Base-by-base conservation (phyloP, 92 coral and sea anemone genomes). In the Chrysogorgia sp. region DNA sequence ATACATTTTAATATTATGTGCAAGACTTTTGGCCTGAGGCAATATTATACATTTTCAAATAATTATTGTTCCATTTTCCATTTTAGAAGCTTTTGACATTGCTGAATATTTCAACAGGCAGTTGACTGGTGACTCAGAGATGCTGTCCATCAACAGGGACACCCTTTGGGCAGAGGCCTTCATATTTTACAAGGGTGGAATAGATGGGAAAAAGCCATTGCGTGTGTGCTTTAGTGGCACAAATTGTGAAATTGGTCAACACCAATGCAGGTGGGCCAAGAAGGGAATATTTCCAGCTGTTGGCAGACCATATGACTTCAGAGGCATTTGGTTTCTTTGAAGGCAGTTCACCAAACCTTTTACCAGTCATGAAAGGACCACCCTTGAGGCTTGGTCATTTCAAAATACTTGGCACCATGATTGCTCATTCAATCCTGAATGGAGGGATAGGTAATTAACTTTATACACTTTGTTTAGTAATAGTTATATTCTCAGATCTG, bases 371-470 rank as follows among this genome's bases (percentile, higher is more conserved):
- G 75, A 67, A 67, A 40, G 75, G 75, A 3, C 58, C 75, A 10
- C 9, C 34, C 17, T 26, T 67, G 25, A 67, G 75, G 45, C 75
- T 67, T 67, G 75, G 75, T 10, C 75, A 67, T 34, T 67, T 67
- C 34, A 45, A 56, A 21, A 67, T 67, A 1, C 10, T 26, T 20
- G 75, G 75, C 40, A 67, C 75, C 57, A 67, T 67, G 55, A 67
- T 67, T 35, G 75, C 75, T 10, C 75, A 67, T 35, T 67, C 75
- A 1, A 67, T 67, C 2, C 12, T 45, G 3, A 40, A 67, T 41
- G 57, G 75, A 4, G 55, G 75, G 8, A 67, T 67, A 67, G 57
- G 75, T 67, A 41, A 17, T 19, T 67, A 22, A 1, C n/a, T 40
- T 3, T 52, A 5, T 5, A 4, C 5, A 37, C 5, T 37, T 5